These are phyloP conservation scores for Vimba vimba DNA, from an alignment of 2,113 vertebrate species.

Conservation along the genomic window DNA sequence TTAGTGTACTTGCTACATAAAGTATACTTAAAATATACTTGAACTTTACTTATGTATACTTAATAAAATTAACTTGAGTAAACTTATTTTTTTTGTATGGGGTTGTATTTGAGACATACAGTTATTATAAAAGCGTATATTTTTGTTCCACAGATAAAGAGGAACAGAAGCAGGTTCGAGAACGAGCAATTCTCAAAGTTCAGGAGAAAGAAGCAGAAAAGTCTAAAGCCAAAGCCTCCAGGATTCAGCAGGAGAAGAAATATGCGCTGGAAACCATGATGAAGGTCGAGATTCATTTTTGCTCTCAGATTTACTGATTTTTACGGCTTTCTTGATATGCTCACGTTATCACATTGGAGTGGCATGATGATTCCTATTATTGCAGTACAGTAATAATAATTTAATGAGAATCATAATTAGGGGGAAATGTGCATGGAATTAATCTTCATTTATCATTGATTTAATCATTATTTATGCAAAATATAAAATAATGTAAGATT, in stretches of 20 bases:
- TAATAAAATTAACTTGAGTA: too few species aligned
- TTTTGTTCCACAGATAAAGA: conserved; percentile 79
- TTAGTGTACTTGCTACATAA: too few species aligned
- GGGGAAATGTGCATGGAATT: too few species aligned
- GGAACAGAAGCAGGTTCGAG: conserved; percentile 77
- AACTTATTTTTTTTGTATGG: too few species aligned
- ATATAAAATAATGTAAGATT: too few species aligned
- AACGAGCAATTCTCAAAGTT: conserved; percentile 79
- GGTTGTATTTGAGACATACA: not conserved
- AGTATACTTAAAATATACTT: too few species aligned
- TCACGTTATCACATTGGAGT: not conserved
- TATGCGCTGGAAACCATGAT: conserved; percentile 86
- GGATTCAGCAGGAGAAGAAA: conserved; percentile 80
- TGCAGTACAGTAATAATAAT: too few species aligned
- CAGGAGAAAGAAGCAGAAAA: conserved; percentile 80
- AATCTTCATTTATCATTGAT: too few species aligned
- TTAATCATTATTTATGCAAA: too few species aligned
- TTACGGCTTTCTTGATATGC: not conserved
- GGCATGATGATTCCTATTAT: too few species aligned
- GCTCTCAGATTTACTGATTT: not conserved
- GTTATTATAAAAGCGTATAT: not conserved
- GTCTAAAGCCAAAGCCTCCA: conserved; percentile 71
- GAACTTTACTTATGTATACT: too few species aligned
- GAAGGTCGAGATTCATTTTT: conserved; percentile 76
- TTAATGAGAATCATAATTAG: too few species aligned